A percentile compares a stretch with the other conserved stretches of the same genome.
phyloP scores from a whole-genome alignment of 1,140 invertebrate species.

The Rhopalosiphum padi region DNA sequence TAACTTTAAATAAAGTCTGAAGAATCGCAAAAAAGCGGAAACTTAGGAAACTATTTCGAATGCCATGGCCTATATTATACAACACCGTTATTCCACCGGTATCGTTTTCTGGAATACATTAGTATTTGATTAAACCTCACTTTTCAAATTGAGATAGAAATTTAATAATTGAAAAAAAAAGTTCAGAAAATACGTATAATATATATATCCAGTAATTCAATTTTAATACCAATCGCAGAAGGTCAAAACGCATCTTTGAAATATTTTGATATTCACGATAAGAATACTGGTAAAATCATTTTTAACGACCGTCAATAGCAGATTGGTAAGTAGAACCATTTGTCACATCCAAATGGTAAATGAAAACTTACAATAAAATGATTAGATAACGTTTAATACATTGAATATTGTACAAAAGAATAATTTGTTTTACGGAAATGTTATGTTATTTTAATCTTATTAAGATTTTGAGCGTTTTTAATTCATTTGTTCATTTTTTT shows the following conservation, averaged over 20 bases:
- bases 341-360: neutral
- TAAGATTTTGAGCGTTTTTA: neutral
- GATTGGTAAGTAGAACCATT: neutral
- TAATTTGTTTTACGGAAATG: neutral
- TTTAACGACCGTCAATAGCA: neutral
- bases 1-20: neutral
- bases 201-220: neutral
- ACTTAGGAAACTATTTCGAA: neutral
- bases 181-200: neutral
- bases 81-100: neutral
- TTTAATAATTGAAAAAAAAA: neutral
- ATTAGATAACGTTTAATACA: neutral
- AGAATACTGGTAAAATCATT: neutral
- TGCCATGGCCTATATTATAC: neutral
- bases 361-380: neutral
- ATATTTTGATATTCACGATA: neutral
- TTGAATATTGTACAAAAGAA: neutral
- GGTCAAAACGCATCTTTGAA: neutral
- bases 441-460: neutral
- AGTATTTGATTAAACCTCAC: neutral
- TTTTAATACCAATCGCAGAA: neutral
- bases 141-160: neutral
- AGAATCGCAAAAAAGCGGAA: neutral
- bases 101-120: slow-evolving; percentile 7
- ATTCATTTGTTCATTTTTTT: neutral